Evolutionary conservation across 2,888 invertebrate genomes (phyloP).

Genomic region (Pantelozetes paolii): DNA sequence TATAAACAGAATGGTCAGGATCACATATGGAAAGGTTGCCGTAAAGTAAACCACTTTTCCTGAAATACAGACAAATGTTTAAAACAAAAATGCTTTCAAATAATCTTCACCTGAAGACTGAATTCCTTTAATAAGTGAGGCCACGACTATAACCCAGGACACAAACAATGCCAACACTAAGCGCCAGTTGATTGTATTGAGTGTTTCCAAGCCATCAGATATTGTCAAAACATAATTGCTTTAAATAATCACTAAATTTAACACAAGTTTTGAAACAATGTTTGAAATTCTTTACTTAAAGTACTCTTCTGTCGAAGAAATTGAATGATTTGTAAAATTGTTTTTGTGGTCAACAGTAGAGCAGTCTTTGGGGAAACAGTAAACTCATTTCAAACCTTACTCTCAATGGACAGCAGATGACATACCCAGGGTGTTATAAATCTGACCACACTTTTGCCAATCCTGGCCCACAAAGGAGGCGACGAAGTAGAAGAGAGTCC

Average conservation of each 20-base stretch:
- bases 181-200: conserved; percentile 44
- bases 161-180: conserved; percentile 43
- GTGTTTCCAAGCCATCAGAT: conserved; percentile 43
- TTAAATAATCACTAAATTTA: not conserved
- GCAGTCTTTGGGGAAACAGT: conserved; percentile 23
- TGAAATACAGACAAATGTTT: conserved; percentile 14
- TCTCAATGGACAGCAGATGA: no score
- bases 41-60: conserved; percentile 47
- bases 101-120: conserved; percentile 45
- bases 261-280: not conserved
- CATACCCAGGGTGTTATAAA: no score
- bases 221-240: conserved; percentile 45
- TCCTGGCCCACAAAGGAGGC: conserved; percentile 44
- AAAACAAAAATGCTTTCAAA: not conserved
- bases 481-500: conserved; percentile 47
- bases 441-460: conserved; percentile 47
- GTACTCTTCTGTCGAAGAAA: conserved; percentile 47
- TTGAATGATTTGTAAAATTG: conserved; percentile 36
- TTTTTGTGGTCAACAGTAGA: not conserved
- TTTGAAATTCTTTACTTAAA: conserved; percentile 46
- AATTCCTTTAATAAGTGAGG: conserved; percentile 46
- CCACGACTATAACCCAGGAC: conserved; percentile 46
- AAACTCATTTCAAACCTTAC: no score
- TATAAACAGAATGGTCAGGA: conserved; percentile 46
- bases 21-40: conserved; percentile 47